Conservation (phyloP, 2,797 vertebrate genomes). For the Chloroceryle inda region DNA sequence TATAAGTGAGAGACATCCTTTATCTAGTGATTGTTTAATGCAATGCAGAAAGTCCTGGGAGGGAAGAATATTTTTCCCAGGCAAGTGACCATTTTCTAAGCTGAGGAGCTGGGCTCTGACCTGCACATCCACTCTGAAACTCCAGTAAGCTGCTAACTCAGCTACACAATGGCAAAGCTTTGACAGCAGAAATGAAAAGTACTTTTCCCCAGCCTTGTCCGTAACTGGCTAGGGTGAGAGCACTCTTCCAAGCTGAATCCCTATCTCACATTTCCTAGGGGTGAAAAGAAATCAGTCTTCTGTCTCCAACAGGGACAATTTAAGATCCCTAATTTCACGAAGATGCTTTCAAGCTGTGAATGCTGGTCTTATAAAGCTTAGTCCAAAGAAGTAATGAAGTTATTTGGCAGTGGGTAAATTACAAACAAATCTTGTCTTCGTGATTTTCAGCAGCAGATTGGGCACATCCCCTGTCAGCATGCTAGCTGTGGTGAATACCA, state of each 20-base stretch:
- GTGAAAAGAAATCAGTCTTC: neutral
- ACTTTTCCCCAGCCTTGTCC: neutral
- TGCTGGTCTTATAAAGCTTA: neutral
- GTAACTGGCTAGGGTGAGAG: neutral
- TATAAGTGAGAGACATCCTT: neutral
- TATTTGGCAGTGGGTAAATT: neutral
- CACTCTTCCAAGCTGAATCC: neutral
- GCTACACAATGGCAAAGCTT: neutral
- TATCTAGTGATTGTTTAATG: neutral
- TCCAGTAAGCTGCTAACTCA: neutral
- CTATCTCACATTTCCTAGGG: neutral
- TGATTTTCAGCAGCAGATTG: neutral
- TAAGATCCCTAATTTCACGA: conserved; percentile 10
- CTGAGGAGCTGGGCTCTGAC: neutral
- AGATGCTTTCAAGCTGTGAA: conserved; percentile 17
- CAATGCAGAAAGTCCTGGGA: neutral
- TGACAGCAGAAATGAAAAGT: neutral
- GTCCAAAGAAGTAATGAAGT: neutral
- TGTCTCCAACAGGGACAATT: neutral
- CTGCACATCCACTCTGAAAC: accelerated
- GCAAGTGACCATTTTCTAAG: neutral
- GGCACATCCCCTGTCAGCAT: conserved; percentile 10
- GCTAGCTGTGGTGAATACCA: neutral
- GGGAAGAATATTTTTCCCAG: neutral
- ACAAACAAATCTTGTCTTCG: conserved; percentile 34